Evolutionary conservation across 2,797 vertebrate species (phyloP), one percentile per base, ranked within the genome.

Genomic region (Microctenopoma lineatum): DNA sequence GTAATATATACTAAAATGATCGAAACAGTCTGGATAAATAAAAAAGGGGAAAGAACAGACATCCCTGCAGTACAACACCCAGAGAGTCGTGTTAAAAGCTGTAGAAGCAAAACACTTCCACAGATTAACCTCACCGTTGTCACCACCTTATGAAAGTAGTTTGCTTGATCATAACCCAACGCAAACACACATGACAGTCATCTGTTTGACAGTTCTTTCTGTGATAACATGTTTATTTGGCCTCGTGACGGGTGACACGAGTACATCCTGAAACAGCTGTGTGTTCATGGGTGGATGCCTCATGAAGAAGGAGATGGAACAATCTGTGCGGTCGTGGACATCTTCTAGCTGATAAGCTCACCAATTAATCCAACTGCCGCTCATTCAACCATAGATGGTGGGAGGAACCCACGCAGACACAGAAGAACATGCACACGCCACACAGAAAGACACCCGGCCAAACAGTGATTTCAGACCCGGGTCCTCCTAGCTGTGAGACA

Each of bases 101-200:
- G 46, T 29, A 11, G 32, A 14, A 52, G 18, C 38, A 38, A 26
- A 38, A 26, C 21, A 11, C 52, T 14, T 7, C 13, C 0, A 18
- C 1, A 15, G 21, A 66, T 25, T 21, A 21, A 48, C 6, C 3
- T 25, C 0, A 42, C 26, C 25, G 50, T 55, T 44, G 1, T 1
- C 9, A 25, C 51, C 32, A 13, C 34, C 54, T 51, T 38, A 3
- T 44, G 27, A 56, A 18, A 55, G 56, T 0, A 76, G 13, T 61
- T 32, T 53, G 48, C n/a, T 25, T 10, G 13, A 62, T 21, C 7
- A 29, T 0, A 13, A 27, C 16, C 4, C 60, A 68, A 73, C 1
- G 25, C 29, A 73, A 82, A 82, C 70, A 83, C 11, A 61, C 62
- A 48, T 10, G 38, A n/a, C 60, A 25, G 16, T 18, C 2, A 54